Percentiles rank a stretch among this genome's conserved stretches.
Evolutionary conservation across 2,888 invertebrate species (phyloP).

Genomic region (Noctuana brunneofusca): DNA sequence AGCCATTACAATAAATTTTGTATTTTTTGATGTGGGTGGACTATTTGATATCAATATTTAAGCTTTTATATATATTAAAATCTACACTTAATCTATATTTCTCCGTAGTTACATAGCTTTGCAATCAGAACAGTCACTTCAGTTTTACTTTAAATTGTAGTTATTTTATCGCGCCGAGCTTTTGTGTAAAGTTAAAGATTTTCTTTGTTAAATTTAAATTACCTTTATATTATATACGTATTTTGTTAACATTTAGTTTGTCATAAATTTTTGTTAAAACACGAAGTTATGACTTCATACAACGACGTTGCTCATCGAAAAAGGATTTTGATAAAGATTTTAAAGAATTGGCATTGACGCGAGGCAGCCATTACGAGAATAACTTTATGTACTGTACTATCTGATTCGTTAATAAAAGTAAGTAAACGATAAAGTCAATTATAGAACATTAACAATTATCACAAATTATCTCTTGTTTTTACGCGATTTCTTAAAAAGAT

Average conservation of each 20-base stretch:
- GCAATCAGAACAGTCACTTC: not conserved
- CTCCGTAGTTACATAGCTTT: not conserved
- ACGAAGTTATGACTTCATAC: not conserved
- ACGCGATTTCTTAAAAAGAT: not conserved
- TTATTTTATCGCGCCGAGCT: not conserved
- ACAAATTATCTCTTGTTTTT: not conserved
- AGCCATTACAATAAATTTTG: not conserved
- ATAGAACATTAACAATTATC: not conserved
- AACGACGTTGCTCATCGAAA: not conserved
- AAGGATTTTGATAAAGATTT: not conserved
- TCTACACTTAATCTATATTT: not conserved
- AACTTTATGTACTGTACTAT: not conserved
- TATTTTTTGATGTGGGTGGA: not conserved
- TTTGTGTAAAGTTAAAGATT: not conserved
- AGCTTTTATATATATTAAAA: not conserved
- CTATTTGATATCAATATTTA: slow-evolving; percentile 1
- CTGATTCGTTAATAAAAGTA: not conserved
- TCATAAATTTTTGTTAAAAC: not conserved
- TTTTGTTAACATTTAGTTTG: not conserved
- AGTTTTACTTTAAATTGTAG: not conserved
- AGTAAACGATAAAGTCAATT: not conserved
- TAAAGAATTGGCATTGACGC: not conserved
- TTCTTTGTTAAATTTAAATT: too few species aligned
- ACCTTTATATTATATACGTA: not conserved
- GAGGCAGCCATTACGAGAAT: not conserved